These are phyloP conservation scores for Megalops atlanticus DNA, from an alignment of 2,113 vertebrate species.

Conservation along the genomic window DNA sequence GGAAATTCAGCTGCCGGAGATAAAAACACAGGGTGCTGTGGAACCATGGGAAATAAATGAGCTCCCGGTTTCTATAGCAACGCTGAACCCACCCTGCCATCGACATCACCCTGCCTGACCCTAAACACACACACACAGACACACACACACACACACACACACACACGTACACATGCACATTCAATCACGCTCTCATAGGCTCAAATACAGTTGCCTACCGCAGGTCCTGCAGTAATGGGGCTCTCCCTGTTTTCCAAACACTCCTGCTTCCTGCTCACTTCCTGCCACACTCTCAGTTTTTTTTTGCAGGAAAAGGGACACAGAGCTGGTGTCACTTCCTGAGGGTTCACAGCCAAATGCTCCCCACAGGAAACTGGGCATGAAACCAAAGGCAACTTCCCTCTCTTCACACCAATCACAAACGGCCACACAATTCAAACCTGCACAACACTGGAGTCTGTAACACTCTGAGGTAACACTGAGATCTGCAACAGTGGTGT, in stretches of 20 bases:
- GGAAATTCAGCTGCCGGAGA: neutral
- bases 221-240: too few species aligned
- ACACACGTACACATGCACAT: neutral
- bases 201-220: neutral
- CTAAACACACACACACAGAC: neutral
- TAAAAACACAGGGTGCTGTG: neutral
- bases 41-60: neutral
- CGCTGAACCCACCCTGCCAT: conserved; percentile 14
- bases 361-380: conserved; percentile 37
- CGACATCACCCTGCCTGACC: conserved; percentile 7
- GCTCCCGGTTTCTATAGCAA: conserved; percentile 15
- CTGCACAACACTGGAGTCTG: too few species aligned
- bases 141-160: neutral
- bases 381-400: conserved; percentile 44
- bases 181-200: neutral
- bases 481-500: too few species aligned
- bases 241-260: conserved; percentile 30
- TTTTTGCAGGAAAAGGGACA: conserved; percentile 51
- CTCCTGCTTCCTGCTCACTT: conserved; percentile 60
- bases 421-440: neutral
- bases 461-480: too few species aligned
- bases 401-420: neutral
- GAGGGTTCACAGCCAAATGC: conserved; percentile 16
- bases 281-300: conserved; percentile 55
- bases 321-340: conserved; percentile 56